Evolutionary conservation across 2,113 vertebrate genomes (phyloP).

Genomic region (Clarias batrachus): DNA sequence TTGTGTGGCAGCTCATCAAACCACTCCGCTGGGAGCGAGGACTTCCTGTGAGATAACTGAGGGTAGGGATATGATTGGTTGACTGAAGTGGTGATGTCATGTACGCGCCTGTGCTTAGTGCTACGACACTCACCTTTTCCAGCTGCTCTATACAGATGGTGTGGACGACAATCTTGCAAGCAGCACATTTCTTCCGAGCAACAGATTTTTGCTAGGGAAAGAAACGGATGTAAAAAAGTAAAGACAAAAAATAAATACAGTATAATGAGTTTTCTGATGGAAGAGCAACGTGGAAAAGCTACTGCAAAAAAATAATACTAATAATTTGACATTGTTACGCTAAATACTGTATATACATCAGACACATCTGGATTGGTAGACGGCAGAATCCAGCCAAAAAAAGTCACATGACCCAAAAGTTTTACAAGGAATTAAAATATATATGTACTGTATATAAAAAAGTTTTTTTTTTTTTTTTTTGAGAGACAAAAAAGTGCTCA

Average conservation of each 20-base stretch:
- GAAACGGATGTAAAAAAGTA: conserved; percentile 20
- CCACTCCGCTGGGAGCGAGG: conserved; percentile 52
- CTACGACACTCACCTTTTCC: conserved; percentile 80
- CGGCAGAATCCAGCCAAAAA: neutral
- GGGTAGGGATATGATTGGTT: conserved; percentile 50
- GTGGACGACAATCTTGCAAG: conserved; percentile 93
- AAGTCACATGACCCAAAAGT: neutral
- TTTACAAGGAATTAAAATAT: too few relatives aligned
- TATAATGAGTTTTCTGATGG: neutral
- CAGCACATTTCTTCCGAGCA: conserved; percentile 87
- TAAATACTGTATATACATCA: neutral
- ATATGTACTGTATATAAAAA: too few relatives aligned
- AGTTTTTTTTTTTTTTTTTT: neutral
- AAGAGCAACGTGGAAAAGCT: neutral
- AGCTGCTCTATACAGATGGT: conserved; percentile 88
- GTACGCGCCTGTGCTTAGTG: neutral
- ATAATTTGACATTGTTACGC: neutral
- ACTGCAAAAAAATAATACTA: neutral
- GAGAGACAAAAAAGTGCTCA: neutral
- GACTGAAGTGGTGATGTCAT: conserved; percentile 33
- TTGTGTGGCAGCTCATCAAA: conserved; percentile 57
- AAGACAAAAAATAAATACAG: neutral
- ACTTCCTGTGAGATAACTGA: conserved; percentile 65
- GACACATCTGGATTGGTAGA: neutral
- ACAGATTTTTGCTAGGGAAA: conserved; percentile 84